Evolutionary conservation across 2,113 vertebrate genomes (phyloP).

Genomic region (Rousettus leschenaultii): DNA sequence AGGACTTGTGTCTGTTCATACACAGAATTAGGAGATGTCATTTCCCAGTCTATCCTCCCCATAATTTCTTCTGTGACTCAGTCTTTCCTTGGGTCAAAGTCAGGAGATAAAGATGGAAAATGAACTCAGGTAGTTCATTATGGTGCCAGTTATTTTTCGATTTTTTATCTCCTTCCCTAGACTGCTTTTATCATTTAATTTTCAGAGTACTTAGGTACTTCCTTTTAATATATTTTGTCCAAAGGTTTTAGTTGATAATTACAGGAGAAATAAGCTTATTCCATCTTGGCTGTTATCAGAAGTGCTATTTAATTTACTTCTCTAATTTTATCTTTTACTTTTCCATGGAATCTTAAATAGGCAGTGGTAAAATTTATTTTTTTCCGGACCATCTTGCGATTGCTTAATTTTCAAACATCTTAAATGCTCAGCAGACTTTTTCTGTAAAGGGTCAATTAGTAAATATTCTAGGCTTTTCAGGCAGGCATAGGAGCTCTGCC

Average conservation of each 20-base stretch:
- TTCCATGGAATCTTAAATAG: not conserved
- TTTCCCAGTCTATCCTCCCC: not conserved
- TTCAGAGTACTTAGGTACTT: not conserved
- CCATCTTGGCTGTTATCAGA: not conserved
- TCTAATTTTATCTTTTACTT: not conserved
- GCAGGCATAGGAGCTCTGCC: not conserved
- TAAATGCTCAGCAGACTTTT: not conserved
- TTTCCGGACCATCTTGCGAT: not conserved
- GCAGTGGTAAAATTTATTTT: conserved; percentile 7
- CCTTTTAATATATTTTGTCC: not conserved
- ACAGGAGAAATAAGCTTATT: not conserved
- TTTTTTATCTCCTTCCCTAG: not conserved
- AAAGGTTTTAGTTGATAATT: not conserved
- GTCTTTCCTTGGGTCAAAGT: not conserved
- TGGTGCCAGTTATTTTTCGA: not conserved
- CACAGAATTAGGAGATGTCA: not conserved
- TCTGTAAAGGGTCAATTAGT: not conserved
- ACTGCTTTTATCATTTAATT: not conserved
- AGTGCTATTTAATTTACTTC: not conserved
- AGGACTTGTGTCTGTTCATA: not conserved
- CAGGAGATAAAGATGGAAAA: not conserved
- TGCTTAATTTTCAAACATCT: conserved; percentile 33
- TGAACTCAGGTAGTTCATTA: not conserved
- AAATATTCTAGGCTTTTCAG: not conserved
- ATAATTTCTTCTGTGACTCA: not conserved